Conservation (phyloP, 2,888 invertebrate species). For the Onchidella celtica region DNA sequence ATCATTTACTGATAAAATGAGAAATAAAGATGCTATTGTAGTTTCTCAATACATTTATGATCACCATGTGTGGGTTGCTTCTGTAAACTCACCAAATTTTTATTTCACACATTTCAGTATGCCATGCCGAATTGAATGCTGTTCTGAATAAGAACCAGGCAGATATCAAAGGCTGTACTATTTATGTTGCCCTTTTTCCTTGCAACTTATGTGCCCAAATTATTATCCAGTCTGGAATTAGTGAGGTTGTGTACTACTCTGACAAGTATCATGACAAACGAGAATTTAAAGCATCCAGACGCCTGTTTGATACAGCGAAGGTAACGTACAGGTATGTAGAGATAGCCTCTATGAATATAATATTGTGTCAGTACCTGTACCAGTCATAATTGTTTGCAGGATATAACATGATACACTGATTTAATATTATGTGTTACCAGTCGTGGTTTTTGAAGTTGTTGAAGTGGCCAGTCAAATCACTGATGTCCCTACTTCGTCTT, state of each 20-base stretch:
- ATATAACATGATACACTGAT: too few species aligned
- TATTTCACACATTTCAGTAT: conserved; percentile 86
- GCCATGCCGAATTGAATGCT: conserved; percentile 99
- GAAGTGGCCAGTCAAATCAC: too few species aligned
- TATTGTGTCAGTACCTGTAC: too few species aligned
- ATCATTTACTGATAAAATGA: too few species aligned
- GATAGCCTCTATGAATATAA: not conserved
- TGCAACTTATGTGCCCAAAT: conserved; percentile 99
- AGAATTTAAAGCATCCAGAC: conserved; percentile 88
- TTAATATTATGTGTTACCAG: too few species aligned
- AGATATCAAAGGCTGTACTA: conserved; percentile 88
- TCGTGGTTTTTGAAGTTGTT: too few species aligned
- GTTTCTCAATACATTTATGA: too few species aligned
- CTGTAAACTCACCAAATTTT: too few species aligned
- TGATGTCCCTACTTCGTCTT: too few species aligned
- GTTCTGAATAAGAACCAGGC: conserved; percentile 93
- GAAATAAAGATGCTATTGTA: too few species aligned
- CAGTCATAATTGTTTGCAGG: too few species aligned
- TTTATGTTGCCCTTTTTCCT: conserved; percentile 95
- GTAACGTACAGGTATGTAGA: conserved; percentile 82
- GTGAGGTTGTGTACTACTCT: conserved; percentile 86
- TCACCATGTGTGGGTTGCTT: too few species aligned
- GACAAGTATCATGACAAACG: conserved; percentile 89
- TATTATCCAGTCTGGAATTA: conserved; percentile 95
- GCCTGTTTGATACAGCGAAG: conserved; percentile 90